Conservation (phyloP, 2,113 vertebrate species). For the Apteryx mantelli region DNA sequence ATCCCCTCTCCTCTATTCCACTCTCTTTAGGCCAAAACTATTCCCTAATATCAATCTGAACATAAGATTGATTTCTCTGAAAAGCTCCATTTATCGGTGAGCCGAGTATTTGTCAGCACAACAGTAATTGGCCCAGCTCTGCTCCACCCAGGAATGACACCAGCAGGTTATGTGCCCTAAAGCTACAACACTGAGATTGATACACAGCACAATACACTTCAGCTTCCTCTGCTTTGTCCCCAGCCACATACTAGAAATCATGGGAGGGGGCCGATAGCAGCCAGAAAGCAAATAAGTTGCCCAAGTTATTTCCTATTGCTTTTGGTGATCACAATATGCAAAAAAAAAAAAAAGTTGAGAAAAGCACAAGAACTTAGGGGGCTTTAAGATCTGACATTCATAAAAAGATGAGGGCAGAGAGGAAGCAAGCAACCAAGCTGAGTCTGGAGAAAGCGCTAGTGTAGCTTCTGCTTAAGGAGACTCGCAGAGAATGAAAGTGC, state of each 20-base stretch:
- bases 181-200: no score
- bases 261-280: background rate
- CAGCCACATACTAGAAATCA: background rate
- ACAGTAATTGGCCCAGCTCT: background rate
- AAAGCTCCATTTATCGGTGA: background rate
- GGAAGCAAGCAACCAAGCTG: background rate
- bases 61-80: background rate
- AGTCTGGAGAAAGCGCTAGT: background rate
- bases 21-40: background rate
- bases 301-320: background rate
- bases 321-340: background rate
- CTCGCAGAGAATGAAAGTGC: background rate
- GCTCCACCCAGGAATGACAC: background rate
- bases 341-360: accelerated
- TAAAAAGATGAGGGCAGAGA: background rate
- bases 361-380: background rate
- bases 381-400: background rate
- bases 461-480: background rate
- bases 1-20: background rate
- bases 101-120: background rate
- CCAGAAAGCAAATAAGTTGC: background rate
- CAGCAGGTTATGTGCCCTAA: background rate
- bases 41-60: background rate
- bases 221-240: background rate
- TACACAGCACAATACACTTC: background rate